Evolutionary conservation across 2,113 vertebrate genomes (phyloP), one percentile per base, ranked within the genome.

Genomic region (Petroica traversi): DNA sequence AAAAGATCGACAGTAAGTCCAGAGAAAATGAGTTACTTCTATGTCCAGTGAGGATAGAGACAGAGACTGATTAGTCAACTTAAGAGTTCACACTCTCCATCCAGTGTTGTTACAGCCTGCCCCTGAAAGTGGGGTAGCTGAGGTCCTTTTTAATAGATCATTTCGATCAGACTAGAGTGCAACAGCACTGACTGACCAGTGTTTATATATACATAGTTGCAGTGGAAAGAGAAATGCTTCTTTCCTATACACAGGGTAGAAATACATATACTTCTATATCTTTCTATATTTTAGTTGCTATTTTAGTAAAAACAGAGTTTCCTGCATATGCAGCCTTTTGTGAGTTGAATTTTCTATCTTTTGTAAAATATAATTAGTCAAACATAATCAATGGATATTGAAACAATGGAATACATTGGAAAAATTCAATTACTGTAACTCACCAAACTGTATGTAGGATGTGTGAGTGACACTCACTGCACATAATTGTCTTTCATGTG

Each of bases 301-400:
- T 61, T 34, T 38, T 25, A 61, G n/a, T 34, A 86, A 75, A 90
- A 36, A 55, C 5, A 64, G 45, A 51, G 22, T 25, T 84, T 16
- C 6, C 22, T 49, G 25, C 16, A 51, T 5, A 49, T 0, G 0
- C 18, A 55, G 7, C 3, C 43, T 68, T 88, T 67, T 63, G 14
- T 2, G 7, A 75, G 8, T 11, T 58, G 14, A 45, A 24, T 12
- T 23, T 59, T 67, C 43, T 63, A 6, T 14, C 57, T 79, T 82
- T 67, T 74, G 8, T 48, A 51, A 79, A 79, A 64, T 46, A 73
- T 16, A 68, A 52, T 63, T 34, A 76, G 34, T 38, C 38, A 75
- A 62, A 51, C 7, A 63, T 29, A 59, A 36, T 62, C 28, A 74
- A n/a, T 46, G 12, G 6, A 49, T 61, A 75, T 34, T 63, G 38